A percentile compares a stretch with the other conserved stretches of the same genome.
phyloP scores from a whole-genome alignment of 2,113 vertebrate species.

The Panthera uncia region DNA sequence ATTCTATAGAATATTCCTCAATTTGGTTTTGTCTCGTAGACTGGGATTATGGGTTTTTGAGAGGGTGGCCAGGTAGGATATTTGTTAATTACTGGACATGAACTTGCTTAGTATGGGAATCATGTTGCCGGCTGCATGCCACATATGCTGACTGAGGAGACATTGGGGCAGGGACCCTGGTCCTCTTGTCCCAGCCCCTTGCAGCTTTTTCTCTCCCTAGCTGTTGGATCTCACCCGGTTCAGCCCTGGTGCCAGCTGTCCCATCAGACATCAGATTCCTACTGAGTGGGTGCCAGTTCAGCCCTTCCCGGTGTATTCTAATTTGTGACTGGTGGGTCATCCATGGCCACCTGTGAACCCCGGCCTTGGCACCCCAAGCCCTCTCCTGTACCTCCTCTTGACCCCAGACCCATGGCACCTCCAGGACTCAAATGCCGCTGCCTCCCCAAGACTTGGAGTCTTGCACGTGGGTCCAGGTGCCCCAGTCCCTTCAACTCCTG shows the following conservation, averaged over 20 bases:
- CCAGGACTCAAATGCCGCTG: not conserved
- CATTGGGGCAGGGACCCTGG: not conserved
- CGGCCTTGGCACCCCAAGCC: not conserved
- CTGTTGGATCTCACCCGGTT: not conserved
- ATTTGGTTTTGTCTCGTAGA: not conserved
- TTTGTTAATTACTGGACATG: not conserved
- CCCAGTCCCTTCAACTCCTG: not conserved
- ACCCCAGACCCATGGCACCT: not conserved
- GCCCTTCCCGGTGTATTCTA: not conserved
- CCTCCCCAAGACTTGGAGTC: not conserved
- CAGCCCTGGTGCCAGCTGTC: not conserved
- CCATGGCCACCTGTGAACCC: not conserved
- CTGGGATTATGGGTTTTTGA: not conserved
- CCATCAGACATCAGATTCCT: not conserved
- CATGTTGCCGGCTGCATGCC: not conserved
- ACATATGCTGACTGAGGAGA: not conserved
- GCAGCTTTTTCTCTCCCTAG: not conserved
- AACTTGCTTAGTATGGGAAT: not conserved
- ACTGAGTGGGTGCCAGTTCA: not conserved
- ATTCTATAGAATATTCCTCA: not conserved
- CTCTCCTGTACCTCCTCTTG: not conserved
- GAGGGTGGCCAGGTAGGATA: not conserved
- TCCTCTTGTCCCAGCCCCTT: no score
- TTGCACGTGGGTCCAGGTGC: not conserved
- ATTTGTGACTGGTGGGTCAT: not conserved